Evolutionary conservation across 2,113 vertebrate species (phyloP).

Genomic region (Osmerus mordax): DNA sequence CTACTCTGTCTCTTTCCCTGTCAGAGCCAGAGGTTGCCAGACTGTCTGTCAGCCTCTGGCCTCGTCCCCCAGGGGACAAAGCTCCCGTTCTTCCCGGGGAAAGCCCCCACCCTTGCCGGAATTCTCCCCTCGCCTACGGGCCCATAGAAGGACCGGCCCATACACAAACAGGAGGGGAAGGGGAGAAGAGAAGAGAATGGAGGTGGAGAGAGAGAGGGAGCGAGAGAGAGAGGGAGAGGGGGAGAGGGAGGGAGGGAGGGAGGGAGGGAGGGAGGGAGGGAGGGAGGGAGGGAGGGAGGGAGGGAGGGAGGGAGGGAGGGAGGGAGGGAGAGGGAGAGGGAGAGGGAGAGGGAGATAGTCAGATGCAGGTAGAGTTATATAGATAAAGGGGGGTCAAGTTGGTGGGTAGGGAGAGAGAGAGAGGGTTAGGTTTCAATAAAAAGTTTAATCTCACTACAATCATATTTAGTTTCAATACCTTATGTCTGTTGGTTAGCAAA

Average conservation of each 20-base stretch:
- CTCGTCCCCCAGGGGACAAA: conserved; percentile 68
- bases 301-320: too few species aligned
- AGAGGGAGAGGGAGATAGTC: neutral
- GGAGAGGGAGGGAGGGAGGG: too few species aligned
- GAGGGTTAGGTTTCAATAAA: neutral
- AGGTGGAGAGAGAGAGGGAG: conserved; percentile 1
- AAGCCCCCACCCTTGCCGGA: conserved; percentile 67
- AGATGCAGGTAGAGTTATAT: conserved; percentile 23
- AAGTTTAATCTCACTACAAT: neutral
- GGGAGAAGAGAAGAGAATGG: conserved; percentile 35
- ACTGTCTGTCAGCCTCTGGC: conserved; percentile 67
- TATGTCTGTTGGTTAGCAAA: too few species aligned
- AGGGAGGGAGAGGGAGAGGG: too few species aligned
- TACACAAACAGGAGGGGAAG: conserved; percentile 10
- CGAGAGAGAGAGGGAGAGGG: neutral
- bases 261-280: too few species aligned
- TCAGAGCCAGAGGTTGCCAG: conserved; percentile 65
- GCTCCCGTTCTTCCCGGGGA: conserved; percentile 73
- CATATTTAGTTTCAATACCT: too few species aligned
- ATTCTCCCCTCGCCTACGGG: conserved; percentile 72
- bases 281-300: too few species aligned
- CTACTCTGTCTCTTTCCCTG: conserved; percentile 3
- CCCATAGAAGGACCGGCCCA: conserved; percentile 12
- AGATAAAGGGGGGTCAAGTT: conserved; percentile 1
- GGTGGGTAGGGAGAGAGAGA: neutral